These are phyloP conservation scores for Catharus fuscescens DNA, from an alignment of 2,113 vertebrate genomes.

Conservation along the genomic window DNA sequence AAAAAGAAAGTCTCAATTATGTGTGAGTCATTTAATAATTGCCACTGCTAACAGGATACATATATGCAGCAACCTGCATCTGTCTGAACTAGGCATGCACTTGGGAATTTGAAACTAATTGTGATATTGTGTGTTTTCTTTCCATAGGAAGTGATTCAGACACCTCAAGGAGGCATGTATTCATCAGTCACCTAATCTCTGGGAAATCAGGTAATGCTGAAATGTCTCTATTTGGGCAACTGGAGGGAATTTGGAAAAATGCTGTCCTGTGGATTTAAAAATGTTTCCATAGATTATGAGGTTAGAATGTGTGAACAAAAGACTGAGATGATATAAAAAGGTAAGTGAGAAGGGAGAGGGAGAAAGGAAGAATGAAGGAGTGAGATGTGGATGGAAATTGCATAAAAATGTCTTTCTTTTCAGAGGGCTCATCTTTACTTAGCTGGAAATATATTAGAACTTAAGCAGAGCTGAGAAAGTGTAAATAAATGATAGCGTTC, in stretches of 20 bases:
- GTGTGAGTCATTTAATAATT: slow-evolving; percentile 17
- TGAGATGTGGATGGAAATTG: not conserved
- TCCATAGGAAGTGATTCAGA: slow-evolving; percentile 33
- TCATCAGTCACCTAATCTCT: not conserved
- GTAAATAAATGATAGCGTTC: slow-evolving; percentile 3
- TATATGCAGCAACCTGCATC: not conserved
- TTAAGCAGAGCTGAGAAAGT: not conserved
- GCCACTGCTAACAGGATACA: not conserved
- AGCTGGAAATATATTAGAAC: not conserved
- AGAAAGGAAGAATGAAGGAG: not conserved
- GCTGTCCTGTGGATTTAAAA: not conserved
- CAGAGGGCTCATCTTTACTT: not conserved
- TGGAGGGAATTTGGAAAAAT: not conserved
- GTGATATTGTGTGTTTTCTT: not conserved
- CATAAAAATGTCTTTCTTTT: not conserved
- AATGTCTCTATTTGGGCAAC: not conserved
- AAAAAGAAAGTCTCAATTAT: not conserved
- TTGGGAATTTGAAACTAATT: not conserved
- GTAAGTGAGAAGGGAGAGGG: not conserved
- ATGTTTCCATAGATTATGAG: not conserved
- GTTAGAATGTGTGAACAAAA: not conserved
- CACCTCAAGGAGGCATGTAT: not conserved
- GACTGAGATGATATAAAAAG: not conserved
- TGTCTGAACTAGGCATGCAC: not conserved
- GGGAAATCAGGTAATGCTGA: not conserved